A percentile compares a stretch with the other conserved stretches of the same genome.
phyloP scores from a whole-genome alignment of 1,140 invertebrate genomes.

The Lordiphosa stackelbergi region DNA sequence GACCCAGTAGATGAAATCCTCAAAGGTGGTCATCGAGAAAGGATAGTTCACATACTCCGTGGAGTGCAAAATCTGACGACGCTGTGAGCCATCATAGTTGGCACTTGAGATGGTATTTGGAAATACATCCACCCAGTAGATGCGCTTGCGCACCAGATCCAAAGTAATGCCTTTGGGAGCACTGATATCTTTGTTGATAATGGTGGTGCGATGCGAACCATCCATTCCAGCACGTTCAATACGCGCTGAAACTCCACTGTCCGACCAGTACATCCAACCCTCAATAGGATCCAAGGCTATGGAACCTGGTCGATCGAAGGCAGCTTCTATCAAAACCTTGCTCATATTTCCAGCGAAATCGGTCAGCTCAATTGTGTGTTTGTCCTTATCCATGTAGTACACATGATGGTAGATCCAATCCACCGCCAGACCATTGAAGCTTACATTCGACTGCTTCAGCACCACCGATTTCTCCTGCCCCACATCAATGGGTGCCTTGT shows the following conservation, averaged over 20 bases:
- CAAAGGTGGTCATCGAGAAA: conserved; percentile 94
- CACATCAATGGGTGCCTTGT: conserved; percentile 94
- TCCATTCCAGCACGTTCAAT: conserved; percentile 85
- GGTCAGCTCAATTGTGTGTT: conserved; percentile 92
- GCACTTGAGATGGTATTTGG: conserved; percentile 91
- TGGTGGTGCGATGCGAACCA: conserved; percentile 84
- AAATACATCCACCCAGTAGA: conserved; percentile 98
- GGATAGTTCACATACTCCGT: conserved; percentile 88
- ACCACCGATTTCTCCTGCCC: conserved; percentile 89
- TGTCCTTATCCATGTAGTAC: conserved; percentile 97
- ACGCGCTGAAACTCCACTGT: conserved; percentile 91
- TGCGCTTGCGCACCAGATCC: conserved; percentile 87
- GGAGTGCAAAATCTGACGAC: conserved; percentile 86
- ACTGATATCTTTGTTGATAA: conserved; percentile 92
- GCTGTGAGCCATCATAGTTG: conserved; percentile 89
- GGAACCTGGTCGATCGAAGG: conserved; percentile 94
- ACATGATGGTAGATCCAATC: conserved; percentile 98
- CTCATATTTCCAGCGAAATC: conserved; percentile 78
- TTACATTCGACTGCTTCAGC: conserved; percentile 88
- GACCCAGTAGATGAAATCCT: conserved; percentile 97
- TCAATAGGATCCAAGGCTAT: conserved; percentile 97
- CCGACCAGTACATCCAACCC: conserved; percentile 98
- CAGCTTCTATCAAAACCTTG: conserved; percentile 88
- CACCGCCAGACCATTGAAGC: conserved; percentile 94
- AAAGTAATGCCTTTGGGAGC: conserved; percentile 98